These are phyloP conservation scores for Columbina picui DNA, from an alignment of 2,113 vertebrate genomes.

Conservation along the genomic window DNA sequence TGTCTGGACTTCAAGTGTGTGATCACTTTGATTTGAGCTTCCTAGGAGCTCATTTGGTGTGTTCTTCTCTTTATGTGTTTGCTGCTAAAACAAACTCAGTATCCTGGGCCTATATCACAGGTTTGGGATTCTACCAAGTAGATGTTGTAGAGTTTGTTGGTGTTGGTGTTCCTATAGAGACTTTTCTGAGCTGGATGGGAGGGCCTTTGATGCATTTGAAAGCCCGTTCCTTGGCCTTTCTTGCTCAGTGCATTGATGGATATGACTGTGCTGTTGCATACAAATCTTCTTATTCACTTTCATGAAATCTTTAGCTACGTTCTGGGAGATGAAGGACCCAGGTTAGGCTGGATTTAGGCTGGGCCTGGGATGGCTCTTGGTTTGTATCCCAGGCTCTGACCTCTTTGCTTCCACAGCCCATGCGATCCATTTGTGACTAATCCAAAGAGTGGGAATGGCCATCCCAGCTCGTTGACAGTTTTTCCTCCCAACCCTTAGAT, in stretches of 20 bases:
- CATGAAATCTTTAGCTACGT: rapidly evolving
- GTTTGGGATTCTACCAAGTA: rapidly evolving
- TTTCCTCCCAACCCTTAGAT: constrained; percentile 71
- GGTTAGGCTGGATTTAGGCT: background rate
- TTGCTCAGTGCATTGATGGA: background rate
- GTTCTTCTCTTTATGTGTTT: background rate
- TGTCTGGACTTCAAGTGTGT: background rate
- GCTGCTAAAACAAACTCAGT: background rate
- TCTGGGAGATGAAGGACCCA: background rate
- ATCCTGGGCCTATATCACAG: background rate
- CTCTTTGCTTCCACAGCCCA: background rate
- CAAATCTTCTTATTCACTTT: background rate
- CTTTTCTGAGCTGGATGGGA: background rate
- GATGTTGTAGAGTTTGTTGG: background rate
- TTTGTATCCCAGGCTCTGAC: background rate
- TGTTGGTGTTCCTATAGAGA: background rate
- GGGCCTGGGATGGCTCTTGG: background rate
- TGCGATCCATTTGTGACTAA: background rate
- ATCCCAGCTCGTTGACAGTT: background rate
- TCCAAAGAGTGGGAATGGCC: background rate
- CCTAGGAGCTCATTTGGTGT: background rate
- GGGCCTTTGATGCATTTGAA: background rate
- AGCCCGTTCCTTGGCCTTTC: background rate
- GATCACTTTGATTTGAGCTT: background rate
- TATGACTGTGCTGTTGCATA: background rate